Evolutionary conservation across 23 tunicate species (phyloP).

Genomic region (Halocynthia aurantium): DNA sequence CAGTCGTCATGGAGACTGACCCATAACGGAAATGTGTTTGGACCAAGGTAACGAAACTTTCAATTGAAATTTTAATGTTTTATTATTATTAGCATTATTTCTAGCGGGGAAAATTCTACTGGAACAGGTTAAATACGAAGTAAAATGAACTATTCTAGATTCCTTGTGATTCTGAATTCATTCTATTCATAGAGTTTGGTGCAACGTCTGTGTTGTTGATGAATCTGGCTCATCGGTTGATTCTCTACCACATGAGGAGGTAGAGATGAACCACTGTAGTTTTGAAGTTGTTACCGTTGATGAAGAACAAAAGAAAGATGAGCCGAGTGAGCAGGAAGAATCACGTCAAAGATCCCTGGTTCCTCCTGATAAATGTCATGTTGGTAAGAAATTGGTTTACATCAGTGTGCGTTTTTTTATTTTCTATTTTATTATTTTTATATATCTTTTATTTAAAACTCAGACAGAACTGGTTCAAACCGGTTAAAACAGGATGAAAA

Average conservation of each 20-base stretch:
- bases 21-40: constrained; percentile 31
- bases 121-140: no score
- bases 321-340: not conserved
- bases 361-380: not conserved
- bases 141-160: no score
- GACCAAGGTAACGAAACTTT: constrained; percentile 43
- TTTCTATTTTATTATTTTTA: not conserved
- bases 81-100: not conserved
- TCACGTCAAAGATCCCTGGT: not conserved
- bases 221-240: not conserved
- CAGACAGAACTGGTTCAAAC: not conserved
- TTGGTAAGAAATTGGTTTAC: constrained; percentile 1
- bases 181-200: constrained; percentile 32
- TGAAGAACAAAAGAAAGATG: not conserved
- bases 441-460: not conserved
- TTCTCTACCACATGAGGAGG: not conserved
- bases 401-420: no score
- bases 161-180: not conserved
- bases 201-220: constrained; percentile 26
- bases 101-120: no score
- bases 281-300: not conserved
- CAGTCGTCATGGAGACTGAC: constrained; percentile 63
- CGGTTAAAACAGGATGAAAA: not conserved
- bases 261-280: not conserved
- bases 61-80: not conserved